phyloP scores from a whole-genome alignment of 1,140 invertebrate genomes.

The Rhagoletis zephyria region DNA sequence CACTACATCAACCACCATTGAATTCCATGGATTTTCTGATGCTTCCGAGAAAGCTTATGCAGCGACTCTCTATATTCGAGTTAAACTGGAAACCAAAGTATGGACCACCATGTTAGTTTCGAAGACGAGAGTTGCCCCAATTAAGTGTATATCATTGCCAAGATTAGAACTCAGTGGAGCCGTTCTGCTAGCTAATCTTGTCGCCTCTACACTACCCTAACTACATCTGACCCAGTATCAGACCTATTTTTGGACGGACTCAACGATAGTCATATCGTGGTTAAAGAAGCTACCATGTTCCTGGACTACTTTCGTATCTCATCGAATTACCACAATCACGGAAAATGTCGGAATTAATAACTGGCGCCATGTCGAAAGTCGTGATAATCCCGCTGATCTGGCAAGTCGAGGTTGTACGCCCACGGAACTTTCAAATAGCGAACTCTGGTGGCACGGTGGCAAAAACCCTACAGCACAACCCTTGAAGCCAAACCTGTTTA shows the following conservation, averaged over 20 bases:
- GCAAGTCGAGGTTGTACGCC: slow-evolving; percentile 68
- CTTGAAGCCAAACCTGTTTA: not conserved
- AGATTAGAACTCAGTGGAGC: slow-evolving; percentile 69
- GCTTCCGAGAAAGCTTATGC: slow-evolving; percentile 67
- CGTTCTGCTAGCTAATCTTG: slow-evolving; percentile 60
- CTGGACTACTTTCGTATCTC: slow-evolving; percentile 70
- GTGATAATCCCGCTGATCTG: slow-evolving; percentile 73
- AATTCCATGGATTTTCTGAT: slow-evolving; percentile 67
- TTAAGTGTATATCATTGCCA: slow-evolving; percentile 66
- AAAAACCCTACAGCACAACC: not conserved
- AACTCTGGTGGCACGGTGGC: not conserved
- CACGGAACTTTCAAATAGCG: not conserved
- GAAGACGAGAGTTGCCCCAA: slow-evolving; percentile 61
- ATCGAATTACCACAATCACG: slow-evolving; percentile 70
- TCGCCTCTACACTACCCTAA: slow-evolving; percentile 57
- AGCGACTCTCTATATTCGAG: slow-evolving; percentile 55
- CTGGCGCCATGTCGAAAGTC: slow-evolving; percentile 68
- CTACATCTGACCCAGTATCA: slow-evolving; percentile 62
- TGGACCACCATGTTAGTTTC: not conserved
- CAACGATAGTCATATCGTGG: slow-evolving; percentile 71
- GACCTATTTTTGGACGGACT: slow-evolving; percentile 72
- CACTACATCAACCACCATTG: slow-evolving; percentile 56
- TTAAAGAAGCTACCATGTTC: slow-evolving; percentile 63
- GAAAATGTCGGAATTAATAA: slow-evolving; percentile 57
- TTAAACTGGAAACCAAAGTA: no score